phyloP scores from a whole-genome alignment of 2,888 invertebrate genomes.

The Coronaproctus castanopsis region DNA sequence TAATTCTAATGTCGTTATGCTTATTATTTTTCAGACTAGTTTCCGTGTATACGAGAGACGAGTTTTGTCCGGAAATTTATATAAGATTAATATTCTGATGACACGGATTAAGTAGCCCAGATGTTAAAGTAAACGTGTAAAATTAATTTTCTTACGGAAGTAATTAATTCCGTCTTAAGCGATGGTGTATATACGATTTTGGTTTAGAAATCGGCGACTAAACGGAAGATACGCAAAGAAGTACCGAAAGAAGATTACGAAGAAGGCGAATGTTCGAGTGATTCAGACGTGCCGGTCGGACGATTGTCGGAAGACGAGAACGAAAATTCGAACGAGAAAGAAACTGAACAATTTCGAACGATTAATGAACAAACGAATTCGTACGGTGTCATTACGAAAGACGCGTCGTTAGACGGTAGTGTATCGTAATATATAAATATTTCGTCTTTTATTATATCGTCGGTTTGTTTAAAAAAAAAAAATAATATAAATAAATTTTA shows the following conservation, averaged over 20 bases:
- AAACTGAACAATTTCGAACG: not conserved
- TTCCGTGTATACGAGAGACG: no score
- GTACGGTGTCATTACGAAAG: not conserved
- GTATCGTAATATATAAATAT: not conserved
- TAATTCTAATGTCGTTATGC: no score
- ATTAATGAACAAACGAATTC: not conserved
- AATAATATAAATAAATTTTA: no score
- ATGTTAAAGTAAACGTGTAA: slow-evolving; percentile 16
- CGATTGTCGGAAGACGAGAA: slow-evolving; percentile 23
- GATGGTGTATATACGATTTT: no score
- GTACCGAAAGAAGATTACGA: slow-evolving; percentile 28
- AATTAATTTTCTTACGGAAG: no score
- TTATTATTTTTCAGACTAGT: no score
- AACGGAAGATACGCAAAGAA: slow-evolving; percentile 11
- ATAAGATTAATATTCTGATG: no score
- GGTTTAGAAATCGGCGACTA: no score
- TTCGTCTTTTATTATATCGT: not conserved
- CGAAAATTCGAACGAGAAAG: slow-evolving; percentile 31
- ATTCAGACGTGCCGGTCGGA: slow-evolving; percentile 23
- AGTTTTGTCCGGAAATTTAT: no score
- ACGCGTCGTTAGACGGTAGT: not conserved
- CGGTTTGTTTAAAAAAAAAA: not conserved
- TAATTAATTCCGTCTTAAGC: no score
- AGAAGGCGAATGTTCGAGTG: slow-evolving; percentile 43
- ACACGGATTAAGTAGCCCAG: slow-evolving; percentile 21